Percentiles rank a stretch among this genome's conserved stretches.
Evolutionary conservation across 2,113 vertebrate species (phyloP).

Genomic region (Eptatretus burgeri): DNA sequence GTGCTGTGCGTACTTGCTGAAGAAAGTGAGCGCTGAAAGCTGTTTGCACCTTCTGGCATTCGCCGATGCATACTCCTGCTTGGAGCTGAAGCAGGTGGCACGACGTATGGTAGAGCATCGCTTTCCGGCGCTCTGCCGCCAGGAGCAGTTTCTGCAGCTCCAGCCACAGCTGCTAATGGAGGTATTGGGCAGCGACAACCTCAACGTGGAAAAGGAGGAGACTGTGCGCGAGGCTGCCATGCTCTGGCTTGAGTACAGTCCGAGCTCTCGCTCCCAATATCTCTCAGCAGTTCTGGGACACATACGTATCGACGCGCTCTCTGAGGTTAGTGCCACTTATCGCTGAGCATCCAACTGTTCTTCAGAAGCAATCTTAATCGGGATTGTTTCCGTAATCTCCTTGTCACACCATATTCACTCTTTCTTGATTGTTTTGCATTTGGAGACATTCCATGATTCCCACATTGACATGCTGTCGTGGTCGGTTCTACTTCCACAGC

Average conservation of each 20-base stretch:
- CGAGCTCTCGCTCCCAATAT: constrained; percentile 68
- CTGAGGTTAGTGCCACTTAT: constrained; percentile 21
- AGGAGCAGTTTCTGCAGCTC: constrained; percentile 81
- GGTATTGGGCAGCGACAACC: constrained; percentile 84
- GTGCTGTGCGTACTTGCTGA: constrained; percentile 75
- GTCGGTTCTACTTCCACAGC: too few species aligned
- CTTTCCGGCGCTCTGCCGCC: constrained; percentile 65
- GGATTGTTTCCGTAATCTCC: too few species aligned
- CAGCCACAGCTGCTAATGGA: constrained; percentile 80
- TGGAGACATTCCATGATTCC: too few species aligned
- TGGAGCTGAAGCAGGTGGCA: constrained; percentile 71
- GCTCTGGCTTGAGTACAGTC: constrained; percentile 90
- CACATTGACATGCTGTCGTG: too few species aligned
- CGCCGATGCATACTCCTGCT: constrained; percentile 78
- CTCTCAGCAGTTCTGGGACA: constrained; percentile 87
- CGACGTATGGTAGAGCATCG: constrained; percentile 98
- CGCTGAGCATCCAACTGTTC: too few species aligned
- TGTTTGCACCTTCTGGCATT: constrained; percentile 81
- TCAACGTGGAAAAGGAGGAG: constrained; percentile 95
- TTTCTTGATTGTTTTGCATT: too few species aligned
- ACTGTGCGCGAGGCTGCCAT: constrained; percentile 89
- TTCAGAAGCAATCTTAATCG: too few species aligned
- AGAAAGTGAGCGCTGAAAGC: constrained; percentile 90
- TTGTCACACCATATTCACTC: too few species aligned
- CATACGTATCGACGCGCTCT: constrained; percentile 84